Conservation (phyloP, 1,140 invertebrate species). For the Uloborus diversus region DNA sequence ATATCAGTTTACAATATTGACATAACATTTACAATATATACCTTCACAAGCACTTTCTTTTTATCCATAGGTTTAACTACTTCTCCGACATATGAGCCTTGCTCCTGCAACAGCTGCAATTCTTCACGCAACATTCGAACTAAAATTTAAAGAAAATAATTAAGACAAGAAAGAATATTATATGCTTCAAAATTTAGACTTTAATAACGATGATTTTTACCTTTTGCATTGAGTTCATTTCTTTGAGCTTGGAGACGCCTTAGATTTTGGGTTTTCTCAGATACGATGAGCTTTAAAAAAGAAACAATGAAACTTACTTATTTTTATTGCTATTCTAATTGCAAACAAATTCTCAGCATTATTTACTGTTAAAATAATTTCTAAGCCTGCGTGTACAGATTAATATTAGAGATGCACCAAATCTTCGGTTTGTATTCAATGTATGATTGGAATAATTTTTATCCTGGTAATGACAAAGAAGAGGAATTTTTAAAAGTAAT, state of each 20-base stretch:
- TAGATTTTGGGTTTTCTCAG: conserved; percentile 97
- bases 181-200: neutral
- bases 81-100: conserved; percentile 99
- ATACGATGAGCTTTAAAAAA: conserved; percentile 77
- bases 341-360: no score
- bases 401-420: no score
- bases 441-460: no score
- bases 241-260: conserved; percentile 96
- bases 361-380: no score
- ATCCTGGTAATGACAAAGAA: no score
- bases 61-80: conserved; percentile 99
- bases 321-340: no score
- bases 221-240: conserved; percentile 99
- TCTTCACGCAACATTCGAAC: conserved; percentile 98
- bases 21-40: conserved; percentile 58
- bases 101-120: conserved; percentile 96
- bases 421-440: no score
- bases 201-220: conserved; percentile 69
- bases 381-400: no score
- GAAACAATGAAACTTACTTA: no score
- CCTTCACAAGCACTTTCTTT: conserved; percentile 98
- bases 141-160: conserved; percentile 63
- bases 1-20: no score
- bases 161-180: conserved; percentile 10
- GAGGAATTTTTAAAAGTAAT: no score